phyloP scores from a whole-genome alignment of 1,140 invertebrate genomes.

The Drosophila santomea region DNA sequence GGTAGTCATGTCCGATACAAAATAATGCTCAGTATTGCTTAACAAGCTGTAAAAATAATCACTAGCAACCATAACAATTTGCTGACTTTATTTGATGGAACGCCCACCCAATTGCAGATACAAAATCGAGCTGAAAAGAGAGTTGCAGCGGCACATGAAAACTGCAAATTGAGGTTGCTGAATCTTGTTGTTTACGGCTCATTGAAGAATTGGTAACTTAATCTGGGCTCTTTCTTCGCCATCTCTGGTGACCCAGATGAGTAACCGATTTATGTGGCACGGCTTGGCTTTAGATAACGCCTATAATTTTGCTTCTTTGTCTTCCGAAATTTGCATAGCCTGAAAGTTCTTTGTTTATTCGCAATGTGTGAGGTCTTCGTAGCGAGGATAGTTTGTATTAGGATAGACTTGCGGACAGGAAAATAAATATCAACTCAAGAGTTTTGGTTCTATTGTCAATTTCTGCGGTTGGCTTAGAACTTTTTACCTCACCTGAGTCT shows the following conservation, averaged over 20 bases:
- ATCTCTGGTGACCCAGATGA: constrained; percentile 55
- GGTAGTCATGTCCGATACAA: constrained; percentile 23
- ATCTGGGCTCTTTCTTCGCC: constrained; percentile 38
- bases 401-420: not conserved
- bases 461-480: not conserved
- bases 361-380: constrained; percentile 34
- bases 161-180: constrained; percentile 48
- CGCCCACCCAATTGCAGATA: constrained; percentile 38
- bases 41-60: constrained; percentile 64
- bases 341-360: constrained; percentile 6
- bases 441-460: not conserved
- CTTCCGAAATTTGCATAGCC: constrained; percentile 41
- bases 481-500: not conserved
- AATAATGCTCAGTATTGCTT: constrained; percentile 35
- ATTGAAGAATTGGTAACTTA: constrained; percentile 54
- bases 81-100: constrained; percentile 35
- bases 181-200: constrained; percentile 48
- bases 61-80: constrained; percentile 59
- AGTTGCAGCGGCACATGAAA: constrained; percentile 22
- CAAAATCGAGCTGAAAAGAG: constrained; percentile 10
- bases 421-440: not conserved
- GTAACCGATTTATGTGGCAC: constrained; percentile 23
- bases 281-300: not conserved
- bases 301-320: constrained; percentile 5
- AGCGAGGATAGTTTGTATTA: not conserved